Conservation (phyloP, 2,113 vertebrate genomes). For the Amphilophus citrinellus region DNA sequence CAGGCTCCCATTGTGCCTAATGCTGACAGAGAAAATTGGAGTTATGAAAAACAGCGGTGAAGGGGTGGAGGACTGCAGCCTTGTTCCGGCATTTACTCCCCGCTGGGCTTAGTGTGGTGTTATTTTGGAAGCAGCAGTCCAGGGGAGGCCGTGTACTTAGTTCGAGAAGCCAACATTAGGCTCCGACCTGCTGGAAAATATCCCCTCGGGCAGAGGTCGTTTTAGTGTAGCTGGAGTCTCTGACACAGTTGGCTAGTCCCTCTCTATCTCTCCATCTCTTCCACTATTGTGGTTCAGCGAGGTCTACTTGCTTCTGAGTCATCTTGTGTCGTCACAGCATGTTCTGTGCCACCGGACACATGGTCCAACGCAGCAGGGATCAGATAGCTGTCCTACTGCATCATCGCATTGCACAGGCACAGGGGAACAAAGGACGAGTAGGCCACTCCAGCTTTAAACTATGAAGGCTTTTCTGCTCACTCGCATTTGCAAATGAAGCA, state of each 20-base stretch:
- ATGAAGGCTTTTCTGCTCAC: conserved; percentile 19
- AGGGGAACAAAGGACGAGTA: conserved; percentile 16
- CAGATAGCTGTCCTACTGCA: conserved; percentile 69
- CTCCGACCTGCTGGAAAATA: conserved; percentile 68
- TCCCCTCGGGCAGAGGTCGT: conserved; percentile 64
- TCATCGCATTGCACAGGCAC: conserved; percentile 37
- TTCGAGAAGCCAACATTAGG: conserved; percentile 70
- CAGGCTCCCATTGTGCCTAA: conserved; percentile 19
- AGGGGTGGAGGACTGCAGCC: conserved; percentile 15
- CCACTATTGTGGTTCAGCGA: conserved; percentile 41
- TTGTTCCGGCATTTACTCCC: conserved; percentile 33
- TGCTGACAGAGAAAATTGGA: conserved; percentile 49
- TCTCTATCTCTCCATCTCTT: conserved; percentile 61
- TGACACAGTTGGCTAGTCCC: conserved; percentile 60
- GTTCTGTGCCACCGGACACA: conserved; percentile 68
- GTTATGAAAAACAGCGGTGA: conserved; percentile 43
- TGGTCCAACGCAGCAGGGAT: conserved; percentile 51
- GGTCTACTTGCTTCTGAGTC: conserved; percentile 65
- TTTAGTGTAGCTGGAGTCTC: conserved; percentile 40
- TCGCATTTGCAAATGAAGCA: conserved; percentile 28
- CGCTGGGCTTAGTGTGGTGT: conserved; percentile 39
- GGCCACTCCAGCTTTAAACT: not conserved
- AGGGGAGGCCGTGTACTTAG: conserved; percentile 55
- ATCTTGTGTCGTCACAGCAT: conserved; percentile 62
- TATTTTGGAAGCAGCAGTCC: conserved; percentile 56